A percentile compares a stretch with the other conserved stretches of the same genome.
These are phyloP conservation scores for Heliconius nattereri DNA, from an alignment of 1,140 invertebrate species.

Conservation along the genomic window DNA sequence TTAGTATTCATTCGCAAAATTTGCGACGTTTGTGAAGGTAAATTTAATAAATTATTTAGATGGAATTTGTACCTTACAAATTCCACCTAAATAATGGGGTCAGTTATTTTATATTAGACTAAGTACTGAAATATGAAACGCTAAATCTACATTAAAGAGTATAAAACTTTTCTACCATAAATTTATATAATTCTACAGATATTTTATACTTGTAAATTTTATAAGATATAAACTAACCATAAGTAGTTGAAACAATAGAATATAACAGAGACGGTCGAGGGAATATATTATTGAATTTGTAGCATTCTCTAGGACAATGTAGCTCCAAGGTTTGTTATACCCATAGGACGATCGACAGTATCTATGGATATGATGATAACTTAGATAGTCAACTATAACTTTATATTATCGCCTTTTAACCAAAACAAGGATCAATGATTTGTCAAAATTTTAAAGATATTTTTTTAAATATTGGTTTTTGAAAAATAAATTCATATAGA, in stretches of 20 bases:
- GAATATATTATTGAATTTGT: conserved; percentile 9
- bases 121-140: too few species aligned
- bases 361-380: not conserved
- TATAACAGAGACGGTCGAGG: not conserved
- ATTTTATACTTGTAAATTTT: not conserved
- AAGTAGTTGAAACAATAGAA: not conserved
- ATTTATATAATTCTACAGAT: not conserved
- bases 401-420: not conserved
- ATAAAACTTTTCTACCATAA: not conserved
- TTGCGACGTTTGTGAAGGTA: too few species aligned
- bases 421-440: not conserved
- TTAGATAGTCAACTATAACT: not conserved
- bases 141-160: not conserved
- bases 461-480: not conserved
- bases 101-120: too few species aligned
- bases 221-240: not conserved
- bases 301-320: conserved; percentile 1
- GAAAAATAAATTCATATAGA: not conserved
- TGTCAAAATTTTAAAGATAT: not conserved
- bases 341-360: conserved; percentile 1
- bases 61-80: too few species aligned
- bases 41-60: too few species aligned
- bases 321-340: conserved; percentile 5
- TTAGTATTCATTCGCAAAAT: too few species aligned
- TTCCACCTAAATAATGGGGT: too few species aligned